A percentile compares a stretch with the other conserved stretches of the same genome.
These are phyloP conservation scores for Drosophila eugracilis DNA, from an alignment of 1,140 invertebrate genomes.

Conservation along the genomic window DNA sequence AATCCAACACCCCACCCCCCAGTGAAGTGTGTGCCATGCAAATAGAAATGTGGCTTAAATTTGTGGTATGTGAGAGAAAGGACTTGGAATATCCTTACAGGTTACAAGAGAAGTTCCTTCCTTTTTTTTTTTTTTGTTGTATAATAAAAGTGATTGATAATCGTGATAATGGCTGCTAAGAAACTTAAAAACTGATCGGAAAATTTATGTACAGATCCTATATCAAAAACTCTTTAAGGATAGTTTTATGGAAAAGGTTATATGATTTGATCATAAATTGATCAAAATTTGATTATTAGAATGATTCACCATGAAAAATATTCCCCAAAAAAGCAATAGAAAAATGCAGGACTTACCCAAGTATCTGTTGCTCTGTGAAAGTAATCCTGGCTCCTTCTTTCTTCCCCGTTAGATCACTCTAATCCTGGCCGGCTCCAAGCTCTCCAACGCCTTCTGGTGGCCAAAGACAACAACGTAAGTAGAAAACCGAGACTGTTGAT, in stretches of 20 bases:
- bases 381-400: not conserved
- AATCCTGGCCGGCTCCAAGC: not conserved
- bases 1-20: too few species aligned
- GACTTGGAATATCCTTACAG: not conserved
- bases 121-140: not conserved
- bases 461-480: slow-evolving; percentile 73
- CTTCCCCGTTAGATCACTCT: slow-evolving; percentile 32
- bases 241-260: not conserved
- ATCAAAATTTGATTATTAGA: too few species aligned
- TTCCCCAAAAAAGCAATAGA: too few species aligned
- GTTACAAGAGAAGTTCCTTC: too few species aligned
- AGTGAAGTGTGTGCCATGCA: slow-evolving; percentile 10
- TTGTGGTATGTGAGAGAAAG: slow-evolving; percentile 58
- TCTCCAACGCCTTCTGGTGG: slow-evolving; percentile 69
- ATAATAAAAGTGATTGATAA: not conserved
- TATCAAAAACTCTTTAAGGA: not conserved
- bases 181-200: not conserved
- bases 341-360: too few species aligned
- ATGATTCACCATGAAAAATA: too few species aligned
- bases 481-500: fast-evolving
- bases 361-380: too few species aligned
- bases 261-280: too few species aligned
- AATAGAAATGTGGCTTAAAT: slow-evolving; percentile 51
- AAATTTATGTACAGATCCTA: not conserved
- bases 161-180: not conserved